Base-by-base conservation (phyloP, 2,797 vertebrate species). In the Lemur catta region DNA sequence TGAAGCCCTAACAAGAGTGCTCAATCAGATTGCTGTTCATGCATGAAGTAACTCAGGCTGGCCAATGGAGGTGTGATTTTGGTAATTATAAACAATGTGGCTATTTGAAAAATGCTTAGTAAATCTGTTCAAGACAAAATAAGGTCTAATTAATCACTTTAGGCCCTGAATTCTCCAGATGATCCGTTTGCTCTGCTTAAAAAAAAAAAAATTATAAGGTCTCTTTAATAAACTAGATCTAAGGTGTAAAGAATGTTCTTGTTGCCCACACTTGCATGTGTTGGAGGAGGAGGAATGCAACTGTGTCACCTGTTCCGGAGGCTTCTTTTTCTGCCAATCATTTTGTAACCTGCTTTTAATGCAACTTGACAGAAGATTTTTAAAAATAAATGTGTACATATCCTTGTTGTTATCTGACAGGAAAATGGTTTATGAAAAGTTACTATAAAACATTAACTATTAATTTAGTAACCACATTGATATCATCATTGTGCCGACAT, bases 11-110 rank as follows among this genome's bases (percentile, higher is more conserved):
- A 99, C 98, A 98, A 98, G 98, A 98, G 98, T 91, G 97, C 98
- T 99, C 99, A 98, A 98, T 99, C 99, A 99, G 98, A 98, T 98
- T 98, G 98, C 82, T 98, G 98, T 97, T 99, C 98, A 98, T 98
- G 99, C 99, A 98, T 99, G 99, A 99, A 99, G 98, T 95, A 96
- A 97, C 89, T 4, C n/a, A 87, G 98, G 92, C 98, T 95, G 84
- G 98, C 98, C 98, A 98, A 97, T 96, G 97, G 98, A 98, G 98
- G 98, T 98, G 98, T 98, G 98, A 98, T 98, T 98, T 98, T 81
- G 90, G 97, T 98, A 98, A 98, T 99, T 98, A 98, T 98, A 97
- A 98, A 99, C 98, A 99, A 98, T 98, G 97, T 96, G 97, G 95
- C 97, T 95, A 96, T 98, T 98, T 98, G 98, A 98, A 96, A 98